A percentile compares a stretch with the other conserved stretches of the same genome.
Conservation (phyloP, 2,113 vertebrate genomes). For the Brachypteracias leptosomus region DNA sequence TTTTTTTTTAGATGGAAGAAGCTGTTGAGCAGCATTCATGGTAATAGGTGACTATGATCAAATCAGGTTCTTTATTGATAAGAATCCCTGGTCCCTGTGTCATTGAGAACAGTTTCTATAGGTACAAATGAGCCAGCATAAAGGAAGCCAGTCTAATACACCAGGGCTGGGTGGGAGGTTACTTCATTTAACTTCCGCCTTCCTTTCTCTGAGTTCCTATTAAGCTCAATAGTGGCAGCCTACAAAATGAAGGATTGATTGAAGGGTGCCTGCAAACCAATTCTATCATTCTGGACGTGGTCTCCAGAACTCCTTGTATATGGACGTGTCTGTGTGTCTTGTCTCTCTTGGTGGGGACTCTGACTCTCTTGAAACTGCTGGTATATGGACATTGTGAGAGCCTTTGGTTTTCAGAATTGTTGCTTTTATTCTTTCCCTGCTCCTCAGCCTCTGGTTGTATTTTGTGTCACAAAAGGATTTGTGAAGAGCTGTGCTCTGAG, state of each 20-base stretch:
- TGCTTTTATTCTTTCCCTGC: not conserved
- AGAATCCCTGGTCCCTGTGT: slow-evolving; percentile 27
- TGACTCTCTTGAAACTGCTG: slow-evolving; percentile 20
- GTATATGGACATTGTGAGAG: slow-evolving; percentile 27
- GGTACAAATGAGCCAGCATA: slow-evolving; percentile 29
- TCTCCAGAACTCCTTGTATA: slow-evolving; percentile 28
- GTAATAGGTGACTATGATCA: slow-evolving; percentile 1
- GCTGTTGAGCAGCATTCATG: slow-evolving; percentile 4
- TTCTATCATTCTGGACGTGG: slow-evolving; percentile 40
- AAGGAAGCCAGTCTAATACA: slow-evolving; percentile 43
- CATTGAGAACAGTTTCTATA: slow-evolving; percentile 57
- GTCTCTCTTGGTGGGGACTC: not conserved
- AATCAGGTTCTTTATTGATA: slow-evolving; percentile 27
- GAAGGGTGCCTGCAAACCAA: slow-evolving; percentile 47
- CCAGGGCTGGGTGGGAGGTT: slow-evolving; percentile 45
- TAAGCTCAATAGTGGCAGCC: slow-evolving; percentile 46
- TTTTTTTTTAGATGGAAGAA: not conserved
- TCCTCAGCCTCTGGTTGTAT: not conserved
- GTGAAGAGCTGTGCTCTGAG: not conserved
- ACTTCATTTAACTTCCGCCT: slow-evolving; percentile 60
- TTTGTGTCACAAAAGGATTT: slow-evolving; percentile 41
- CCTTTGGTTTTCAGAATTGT: not conserved
- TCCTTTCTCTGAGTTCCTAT: slow-evolving; percentile 54
- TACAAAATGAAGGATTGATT: slow-evolving; percentile 27
- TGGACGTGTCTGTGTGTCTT: not conserved